Base-by-base conservation (phyloP, 1,140 invertebrate genomes). In the Drosophila ananassae region DNA sequence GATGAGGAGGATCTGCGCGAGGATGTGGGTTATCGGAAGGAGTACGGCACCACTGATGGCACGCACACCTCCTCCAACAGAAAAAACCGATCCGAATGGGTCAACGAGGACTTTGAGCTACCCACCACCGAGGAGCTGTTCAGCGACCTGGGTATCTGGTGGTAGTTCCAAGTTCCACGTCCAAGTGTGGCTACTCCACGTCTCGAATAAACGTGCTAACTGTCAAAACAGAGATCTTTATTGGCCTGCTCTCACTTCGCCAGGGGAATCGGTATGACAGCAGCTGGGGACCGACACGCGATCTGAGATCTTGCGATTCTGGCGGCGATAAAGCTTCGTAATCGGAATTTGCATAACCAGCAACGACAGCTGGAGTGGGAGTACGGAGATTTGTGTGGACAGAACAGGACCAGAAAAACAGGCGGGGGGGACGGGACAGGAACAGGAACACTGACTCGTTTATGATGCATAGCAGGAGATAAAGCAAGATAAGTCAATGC, bases 111-210 rank as follows among this genome's bases (percentile, higher is more conserved):
- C 28, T 91, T 89, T 30, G 90, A 91, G 59, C 67, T 91, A 53
- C 90, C 90, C 24, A 82, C 90, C 61, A 90, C 72, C 22, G 90
- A 91, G 73, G 90, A 91, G 21, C 59, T 91, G 17, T 91, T 91
- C 32, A 91, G 90, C 58, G 90, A 91, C 58, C 72, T 91, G 63
- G 90, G 90, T 37, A 91, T 91, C 57, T 91, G 90, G 90, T 91
- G 90, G 90, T 91, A 89, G 73, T 44, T 4, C 34, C 34, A 9
- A 37, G 34, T 10, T 37, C 34, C 34, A 2, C 12, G 13, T 44
- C 41, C 22, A 24, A 12, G 24, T 44, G 39, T 37, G 54, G 54
- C 12, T 9, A 12, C 53, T 25, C 12, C n/a, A 17, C 21, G 9
- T 44, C 41, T 52, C 8, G 55, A 83, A 83, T 74, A 74, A 51